Conservation (phyloP, 2,888 invertebrate genomes). For the Acronicta psi region DNA sequence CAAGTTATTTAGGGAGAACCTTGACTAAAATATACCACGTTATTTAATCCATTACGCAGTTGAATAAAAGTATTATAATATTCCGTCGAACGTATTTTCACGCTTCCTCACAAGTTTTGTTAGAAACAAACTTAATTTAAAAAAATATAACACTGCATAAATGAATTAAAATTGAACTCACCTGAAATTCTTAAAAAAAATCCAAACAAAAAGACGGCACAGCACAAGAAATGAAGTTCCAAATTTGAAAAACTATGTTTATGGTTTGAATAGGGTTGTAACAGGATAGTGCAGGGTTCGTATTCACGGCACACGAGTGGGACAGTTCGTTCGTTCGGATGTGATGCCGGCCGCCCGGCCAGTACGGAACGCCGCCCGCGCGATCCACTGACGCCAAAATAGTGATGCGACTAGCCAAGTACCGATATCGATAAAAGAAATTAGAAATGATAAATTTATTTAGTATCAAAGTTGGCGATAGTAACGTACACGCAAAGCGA, state of each 20-base stretch:
- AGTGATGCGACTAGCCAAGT: conserved; percentile 62
- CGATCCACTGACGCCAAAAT: conserved; percentile 64
- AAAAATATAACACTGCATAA: too few relatives aligned
- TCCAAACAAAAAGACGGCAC: conserved; percentile 52
- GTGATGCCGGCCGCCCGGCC: conserved; percentile 85
- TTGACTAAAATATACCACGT: conserved; percentile 1
- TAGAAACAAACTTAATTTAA: too few relatives aligned
- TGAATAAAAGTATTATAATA: too few relatives aligned
- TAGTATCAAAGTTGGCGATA: background rate
- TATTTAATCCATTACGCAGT: background rate
- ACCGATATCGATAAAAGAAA: conserved; percentile 61
- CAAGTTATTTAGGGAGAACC: background rate
- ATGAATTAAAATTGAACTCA: conserved; percentile 38
- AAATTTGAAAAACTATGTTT: conserved; percentile 22
- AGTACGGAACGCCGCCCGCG: conserved; percentile 69
- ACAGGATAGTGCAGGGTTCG: conserved; percentile 71
- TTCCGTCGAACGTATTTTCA: too few relatives aligned
- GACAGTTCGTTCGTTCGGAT: conserved; percentile 86
- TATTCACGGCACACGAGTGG: conserved; percentile 80
- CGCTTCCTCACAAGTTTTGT: too few relatives aligned
- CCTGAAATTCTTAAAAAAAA: conserved; percentile 51
- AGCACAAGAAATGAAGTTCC: conserved; percentile 52
- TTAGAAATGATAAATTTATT: background rate
- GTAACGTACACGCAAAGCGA: background rate
- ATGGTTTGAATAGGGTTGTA: conserved; percentile 52